Evolutionary conservation across 2,113 vertebrate genomes (phyloP).

Genomic region (Micronisus gabar): DNA sequence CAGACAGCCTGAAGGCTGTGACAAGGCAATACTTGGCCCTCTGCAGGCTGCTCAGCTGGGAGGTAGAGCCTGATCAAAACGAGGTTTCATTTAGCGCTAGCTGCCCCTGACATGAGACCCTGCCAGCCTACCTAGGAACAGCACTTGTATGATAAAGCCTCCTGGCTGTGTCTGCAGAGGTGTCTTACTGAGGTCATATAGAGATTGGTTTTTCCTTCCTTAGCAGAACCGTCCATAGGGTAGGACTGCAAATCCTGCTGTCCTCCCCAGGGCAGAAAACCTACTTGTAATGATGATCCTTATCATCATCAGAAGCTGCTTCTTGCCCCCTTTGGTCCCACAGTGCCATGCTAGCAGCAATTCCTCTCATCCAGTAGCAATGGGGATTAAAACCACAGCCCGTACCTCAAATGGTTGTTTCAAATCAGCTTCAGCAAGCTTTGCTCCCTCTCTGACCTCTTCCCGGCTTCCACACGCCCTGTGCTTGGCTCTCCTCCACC

Average conservation of each 20-base stretch:
- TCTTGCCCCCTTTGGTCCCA: background rate
- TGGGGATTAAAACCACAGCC: background rate
- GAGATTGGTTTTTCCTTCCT: background rate
- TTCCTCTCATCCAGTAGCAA: background rate
- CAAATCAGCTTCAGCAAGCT: background rate
- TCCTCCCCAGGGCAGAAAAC: background rate
- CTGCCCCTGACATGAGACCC: background rate
- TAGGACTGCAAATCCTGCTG: background rate
- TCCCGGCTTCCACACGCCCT: background rate
- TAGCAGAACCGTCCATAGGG: fast-evolving
- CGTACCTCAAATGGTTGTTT: background rate
- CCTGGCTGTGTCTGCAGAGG: background rate
- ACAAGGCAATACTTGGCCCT: background rate
- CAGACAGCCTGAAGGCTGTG: background rate
- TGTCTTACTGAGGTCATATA: background rate
- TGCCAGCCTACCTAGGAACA: background rate
- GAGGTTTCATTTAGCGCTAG: background rate
- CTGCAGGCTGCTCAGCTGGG: background rate
- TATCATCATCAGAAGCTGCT: background rate
- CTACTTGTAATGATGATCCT: background rate
- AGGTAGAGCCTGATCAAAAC: background rate
- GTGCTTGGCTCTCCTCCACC: background rate
- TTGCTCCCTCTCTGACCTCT: background rate
- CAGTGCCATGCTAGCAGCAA: background rate
- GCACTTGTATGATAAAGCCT: background rate